Percentiles rank a stretch among this genome's conserved stretches.
These are phyloP conservation scores for Drosophila paramelanica DNA, from an alignment of 2,888 invertebrate species.

Conservation along the genomic window DNA sequence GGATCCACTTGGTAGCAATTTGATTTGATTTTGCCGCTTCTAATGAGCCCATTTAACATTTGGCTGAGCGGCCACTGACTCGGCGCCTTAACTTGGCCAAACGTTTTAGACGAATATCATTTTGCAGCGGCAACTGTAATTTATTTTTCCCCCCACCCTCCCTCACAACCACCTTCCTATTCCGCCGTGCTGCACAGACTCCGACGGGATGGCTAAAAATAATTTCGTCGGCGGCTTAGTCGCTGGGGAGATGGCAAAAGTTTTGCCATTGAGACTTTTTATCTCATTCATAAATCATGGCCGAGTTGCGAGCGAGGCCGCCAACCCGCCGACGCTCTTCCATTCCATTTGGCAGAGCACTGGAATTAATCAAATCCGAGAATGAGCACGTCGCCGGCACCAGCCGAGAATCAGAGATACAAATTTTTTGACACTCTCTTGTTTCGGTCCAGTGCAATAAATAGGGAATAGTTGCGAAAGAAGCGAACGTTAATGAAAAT, in stretches of 20 bases:
- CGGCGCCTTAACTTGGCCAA: conserved; percentile 13
- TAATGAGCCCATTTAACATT: conserved; percentile 69
- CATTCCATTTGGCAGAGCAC: conserved; percentile 57
- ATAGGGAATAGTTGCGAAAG: not conserved
- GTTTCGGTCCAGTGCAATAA: conserved; percentile 12
- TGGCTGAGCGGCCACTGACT: conserved; percentile 35
- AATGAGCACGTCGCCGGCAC: conserved; percentile 37
- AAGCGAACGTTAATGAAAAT: not conserved
- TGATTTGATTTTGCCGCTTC: conserved; percentile 30
- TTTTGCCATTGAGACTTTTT: conserved; percentile 67
- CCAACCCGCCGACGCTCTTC: conserved; percentile 19
- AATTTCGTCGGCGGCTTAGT: conserved; percentile 32
- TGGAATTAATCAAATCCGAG: conserved; percentile 59
- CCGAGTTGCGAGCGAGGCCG: conserved; percentile 41
- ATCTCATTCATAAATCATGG: conserved; percentile 72
- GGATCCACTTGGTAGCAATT: conserved; percentile 17
- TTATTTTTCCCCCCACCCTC: conserved; percentile 38
- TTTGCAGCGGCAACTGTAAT: conserved; percentile 51
- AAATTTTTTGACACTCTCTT: conserved; percentile 6
- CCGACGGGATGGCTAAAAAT: conserved; percentile 45
- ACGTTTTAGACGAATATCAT: conserved; percentile 17
- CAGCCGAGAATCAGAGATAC: conserved; percentile 13
- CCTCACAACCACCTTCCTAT: not conserved
- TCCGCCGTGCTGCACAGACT: not conserved
- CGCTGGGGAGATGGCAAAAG: conserved; percentile 40